Conservation (phyloP, 2,113 vertebrate species). For the Perca flavescens region DNA sequence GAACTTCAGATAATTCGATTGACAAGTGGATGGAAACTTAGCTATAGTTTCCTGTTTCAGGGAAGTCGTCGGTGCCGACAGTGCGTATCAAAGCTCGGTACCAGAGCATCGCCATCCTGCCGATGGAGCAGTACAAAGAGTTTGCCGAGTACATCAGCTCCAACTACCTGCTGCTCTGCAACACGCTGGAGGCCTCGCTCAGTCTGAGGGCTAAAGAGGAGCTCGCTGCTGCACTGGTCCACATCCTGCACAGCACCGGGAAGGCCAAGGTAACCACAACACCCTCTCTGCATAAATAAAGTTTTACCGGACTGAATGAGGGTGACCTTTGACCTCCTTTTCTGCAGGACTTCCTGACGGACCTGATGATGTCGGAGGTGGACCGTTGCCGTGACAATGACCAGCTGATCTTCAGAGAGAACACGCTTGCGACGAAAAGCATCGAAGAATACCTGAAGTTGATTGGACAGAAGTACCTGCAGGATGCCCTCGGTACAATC, state of each 20-base stretch:
- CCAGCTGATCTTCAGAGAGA: constrained; percentile 98
- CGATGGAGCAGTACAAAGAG: constrained; percentile 99
- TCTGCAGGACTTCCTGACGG: constrained; percentile 93
- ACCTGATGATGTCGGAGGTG: constrained; percentile 99
- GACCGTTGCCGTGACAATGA: constrained; percentile 98
- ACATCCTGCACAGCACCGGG: constrained; percentile 98
- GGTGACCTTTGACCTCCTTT: background rate
- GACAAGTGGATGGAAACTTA: too few relatives aligned
- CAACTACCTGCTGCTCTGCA: constrained; percentile 96
- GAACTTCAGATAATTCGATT: too few relatives aligned
- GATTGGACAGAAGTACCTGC: constrained; percentile 98
- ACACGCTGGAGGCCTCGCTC: constrained; percentile 91
- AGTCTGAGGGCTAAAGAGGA: constrained; percentile 97
- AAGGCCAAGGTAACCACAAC: constrained; percentile 88
- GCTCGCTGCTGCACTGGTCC: constrained; percentile 93
- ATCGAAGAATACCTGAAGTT: constrained; percentile 98
- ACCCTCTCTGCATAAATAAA: background rate
- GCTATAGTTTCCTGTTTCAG: constrained; percentile 35
- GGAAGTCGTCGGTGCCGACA: constrained; percentile 83
- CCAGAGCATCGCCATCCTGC: constrained; percentile 95
- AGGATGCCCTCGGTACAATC: constrained; percentile 93
- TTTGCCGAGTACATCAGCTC: constrained; percentile 98
- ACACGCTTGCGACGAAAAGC: constrained; percentile 96
- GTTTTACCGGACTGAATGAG: too few relatives aligned
- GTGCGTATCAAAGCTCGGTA: constrained; percentile 95